Evolutionary conservation across 2,888 invertebrate species (phyloP), one percentile per base, ranked within the genome.

Genomic region (Eupithecia tripunctaria): DNA sequence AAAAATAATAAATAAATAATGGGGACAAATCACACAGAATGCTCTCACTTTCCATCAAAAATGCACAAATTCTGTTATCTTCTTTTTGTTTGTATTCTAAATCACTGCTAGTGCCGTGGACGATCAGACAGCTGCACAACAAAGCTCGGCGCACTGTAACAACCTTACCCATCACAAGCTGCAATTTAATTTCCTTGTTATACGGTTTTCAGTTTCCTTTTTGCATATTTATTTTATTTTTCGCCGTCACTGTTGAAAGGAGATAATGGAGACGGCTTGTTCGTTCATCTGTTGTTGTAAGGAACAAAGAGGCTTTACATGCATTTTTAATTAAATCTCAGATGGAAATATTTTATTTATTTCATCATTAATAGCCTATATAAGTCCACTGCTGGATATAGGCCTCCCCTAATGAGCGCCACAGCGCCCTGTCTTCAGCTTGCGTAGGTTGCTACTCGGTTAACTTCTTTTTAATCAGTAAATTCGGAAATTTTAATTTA

Each of bases 181-280:
- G 21, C 62, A 63, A 63, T 63, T 63, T 36, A 63, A 63, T 63
- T 63, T 56, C 5, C 56, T 56, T 63, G 18, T 18, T 27, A 12
- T 63, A 21, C 8, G 62, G 36, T 5, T 21, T 63, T 3, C 36
- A 29, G n/a, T 18, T 59, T 27, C 59, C 59, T 59, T 18, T 60
- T 29, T 60, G 15, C 27, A 10, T 32, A 29, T 27, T 29, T 32
- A 32, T 62, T 62, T 21, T 51, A 51, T 51, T 51, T 21, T 51
- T n/a, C 18, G 3, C 27, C 18, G 32, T 62, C 32, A 29, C 8
- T 8, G 60, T 60, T 60, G 18, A 32, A 32, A 62, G 32, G n/a
- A 32, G 32, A 41, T 5, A 41, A 41, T 41, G 41, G 15, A 6
- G 15, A 15, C 15, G 41, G 41, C 5, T 4, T 41, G 14, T 38